Conservation (phyloP, 2,888 invertebrate genomes). For the Halictus quadricinctus region DNA sequence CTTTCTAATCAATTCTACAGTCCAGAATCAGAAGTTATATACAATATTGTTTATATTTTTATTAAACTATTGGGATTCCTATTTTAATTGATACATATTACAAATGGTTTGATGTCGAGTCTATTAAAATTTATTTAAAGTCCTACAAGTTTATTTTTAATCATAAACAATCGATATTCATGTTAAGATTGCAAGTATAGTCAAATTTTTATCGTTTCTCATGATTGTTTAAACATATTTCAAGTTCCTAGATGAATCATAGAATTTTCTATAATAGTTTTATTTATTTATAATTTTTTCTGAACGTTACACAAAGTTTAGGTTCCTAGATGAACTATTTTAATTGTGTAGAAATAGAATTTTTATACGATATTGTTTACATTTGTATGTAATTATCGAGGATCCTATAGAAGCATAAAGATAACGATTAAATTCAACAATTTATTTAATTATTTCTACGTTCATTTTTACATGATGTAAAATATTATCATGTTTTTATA, state of each 20-base stretch:
- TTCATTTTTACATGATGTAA: neutral
- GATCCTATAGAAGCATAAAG: neutral
- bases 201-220: neutral
- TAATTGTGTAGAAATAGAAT: neutral
- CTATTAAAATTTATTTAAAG: no score
- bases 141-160: no score
- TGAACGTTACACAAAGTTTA: neutral
- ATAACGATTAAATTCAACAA: slow-evolving; percentile 33
- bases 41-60: slow-evolving; percentile 38
- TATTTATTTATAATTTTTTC: neutral
- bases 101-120: no score
- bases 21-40: slow-evolving; percentile 22
- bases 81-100: no score
- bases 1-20: no score
- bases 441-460: slow-evolving; percentile 31
- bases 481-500: neutral
- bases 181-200: no score
- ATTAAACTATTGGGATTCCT: slow-evolving; percentile 4
- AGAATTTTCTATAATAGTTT: neutral
- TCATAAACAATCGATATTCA: no score
- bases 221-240: neutral
- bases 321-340: neutral
- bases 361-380: neutral
- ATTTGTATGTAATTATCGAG: neutral
- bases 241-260: neutral